Percentiles rank a stretch among this genome's conserved stretches.
These are phyloP conservation scores for Mactra quadrangularis DNA, from an alignment of 1,140 invertebrate species.

Conservation along the genomic window DNA sequence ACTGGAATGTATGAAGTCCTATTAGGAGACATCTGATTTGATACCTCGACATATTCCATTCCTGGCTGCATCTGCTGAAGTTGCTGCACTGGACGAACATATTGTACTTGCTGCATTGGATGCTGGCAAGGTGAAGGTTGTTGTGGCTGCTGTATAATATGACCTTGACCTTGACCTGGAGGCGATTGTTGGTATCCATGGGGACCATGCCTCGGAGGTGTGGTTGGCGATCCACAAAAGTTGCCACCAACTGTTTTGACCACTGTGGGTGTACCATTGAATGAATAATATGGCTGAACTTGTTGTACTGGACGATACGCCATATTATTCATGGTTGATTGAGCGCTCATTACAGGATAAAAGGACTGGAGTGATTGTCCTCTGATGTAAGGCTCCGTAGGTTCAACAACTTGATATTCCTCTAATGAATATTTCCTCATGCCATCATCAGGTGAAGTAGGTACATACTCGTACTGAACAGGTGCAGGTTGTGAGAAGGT, in stretches of 20 bases:
- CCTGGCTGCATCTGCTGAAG: neutral
- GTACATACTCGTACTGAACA: constrained; percentile 31
- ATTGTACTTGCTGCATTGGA: constrained; percentile 20
- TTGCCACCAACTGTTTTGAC: neutral
- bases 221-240: neutral
- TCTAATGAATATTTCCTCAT: constrained; percentile 29
- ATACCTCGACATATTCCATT: constrained; percentile 7
- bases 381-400: neutral
- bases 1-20: neutral
- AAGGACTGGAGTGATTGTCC: neutral
- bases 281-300: constrained; percentile 42
- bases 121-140: neutral
- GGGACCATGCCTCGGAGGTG: too few relatives aligned
- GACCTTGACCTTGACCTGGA: neutral
- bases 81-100: constrained; percentile 22
- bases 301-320: constrained; percentile 33
- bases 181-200: neutral
- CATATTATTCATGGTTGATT: neutral
- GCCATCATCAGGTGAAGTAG: neutral
- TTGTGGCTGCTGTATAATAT: neutral
- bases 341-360: neutral
- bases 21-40: neutral
- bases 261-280: neutral
- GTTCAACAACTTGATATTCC: constrained; percentile 13
- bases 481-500: constrained; percentile 12